Evolutionary conservation across 2,113 vertebrate genomes (phyloP).

Genomic region (Aegotheles bennettii): DNA sequence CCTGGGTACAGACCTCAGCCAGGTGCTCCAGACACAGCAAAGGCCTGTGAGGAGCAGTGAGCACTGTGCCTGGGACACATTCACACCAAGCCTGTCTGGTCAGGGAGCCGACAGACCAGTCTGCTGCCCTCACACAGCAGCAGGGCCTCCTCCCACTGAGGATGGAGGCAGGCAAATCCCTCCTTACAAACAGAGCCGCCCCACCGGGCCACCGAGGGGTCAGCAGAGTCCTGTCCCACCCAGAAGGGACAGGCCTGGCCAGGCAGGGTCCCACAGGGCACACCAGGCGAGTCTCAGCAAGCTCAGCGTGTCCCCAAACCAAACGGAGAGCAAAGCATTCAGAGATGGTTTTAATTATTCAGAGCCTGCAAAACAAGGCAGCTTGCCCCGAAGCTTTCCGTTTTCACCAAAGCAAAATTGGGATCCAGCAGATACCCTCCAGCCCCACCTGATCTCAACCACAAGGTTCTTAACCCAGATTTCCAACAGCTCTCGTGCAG

Average conservation of each 20-base stretch:
- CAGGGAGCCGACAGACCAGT: neutral
- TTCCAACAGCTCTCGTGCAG: neutral
- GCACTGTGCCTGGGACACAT: rapidly evolving
- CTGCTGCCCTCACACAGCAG: neutral
- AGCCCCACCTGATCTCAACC: neutral
- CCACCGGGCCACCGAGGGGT: neutral
- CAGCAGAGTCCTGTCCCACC: neutral
- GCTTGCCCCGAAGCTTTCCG: neutral
- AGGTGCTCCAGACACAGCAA: neutral
- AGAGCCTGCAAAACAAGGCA: slow-evolving; percentile 26
- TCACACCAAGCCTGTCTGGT: neutral
- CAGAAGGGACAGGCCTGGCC: neutral
- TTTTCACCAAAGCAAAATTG: neutral
- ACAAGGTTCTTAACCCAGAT: neutral
- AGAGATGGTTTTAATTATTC: slow-evolving; percentile 52
- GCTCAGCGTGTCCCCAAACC: neutral
- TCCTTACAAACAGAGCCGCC: neutral
- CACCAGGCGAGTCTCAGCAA: slow-evolving; percentile 25
- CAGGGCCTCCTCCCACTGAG: neutral
- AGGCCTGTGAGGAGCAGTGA: too few relatives aligned
- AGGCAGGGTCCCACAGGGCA: neutral
- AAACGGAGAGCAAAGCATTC: neutral
- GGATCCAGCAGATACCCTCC: neutral
- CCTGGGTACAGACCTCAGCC: neutral
- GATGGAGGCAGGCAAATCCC: neutral